These are phyloP conservation scores for Enteromius trimaculatus DNA, from an alignment of 2,797 vertebrate genomes.

Conservation along the genomic window DNA sequence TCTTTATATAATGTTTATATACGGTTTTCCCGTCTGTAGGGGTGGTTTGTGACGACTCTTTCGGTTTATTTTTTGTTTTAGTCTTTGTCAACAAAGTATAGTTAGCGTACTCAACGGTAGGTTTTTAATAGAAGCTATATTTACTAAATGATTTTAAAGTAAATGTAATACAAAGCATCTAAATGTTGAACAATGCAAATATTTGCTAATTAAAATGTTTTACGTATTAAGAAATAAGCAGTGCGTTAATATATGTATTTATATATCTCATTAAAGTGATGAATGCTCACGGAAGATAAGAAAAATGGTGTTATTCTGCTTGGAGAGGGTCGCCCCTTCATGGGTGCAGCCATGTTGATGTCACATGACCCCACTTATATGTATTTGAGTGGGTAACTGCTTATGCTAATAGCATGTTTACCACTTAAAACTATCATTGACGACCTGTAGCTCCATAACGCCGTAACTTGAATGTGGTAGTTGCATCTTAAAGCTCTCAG, in stretches of 20 bases:
- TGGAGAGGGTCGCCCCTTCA: not conserved
- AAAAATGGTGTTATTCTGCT: not conserved
- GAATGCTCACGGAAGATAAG: not conserved
- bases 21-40: conserved; percentile 16
- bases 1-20: conserved; percentile 14
- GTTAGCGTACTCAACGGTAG: not conserved
- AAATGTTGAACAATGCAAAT: not conserved
- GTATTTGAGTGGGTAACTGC: not conserved
- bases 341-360: conserved; percentile 29
- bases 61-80: not conserved
- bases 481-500: not conserved
- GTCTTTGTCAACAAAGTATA: not conserved
- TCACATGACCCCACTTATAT: conserved; percentile 3
- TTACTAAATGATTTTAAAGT: not conserved
- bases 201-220: not conserved
- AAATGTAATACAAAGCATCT: not conserved
- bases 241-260: too few relatives aligned
- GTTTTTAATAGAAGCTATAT: not conserved
- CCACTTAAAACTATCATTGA: not conserved
- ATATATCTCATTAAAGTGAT: not conserved
- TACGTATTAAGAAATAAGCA: not conserved
- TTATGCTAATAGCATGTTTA: not conserved
- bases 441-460: not conserved
- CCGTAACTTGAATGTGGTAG: not conserved
- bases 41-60: not conserved